Evolutionary conservation across 2,113 vertebrate genomes (phyloP), one percentile per base, ranked within the genome.

Genomic region (Elachura formosa): DNA sequence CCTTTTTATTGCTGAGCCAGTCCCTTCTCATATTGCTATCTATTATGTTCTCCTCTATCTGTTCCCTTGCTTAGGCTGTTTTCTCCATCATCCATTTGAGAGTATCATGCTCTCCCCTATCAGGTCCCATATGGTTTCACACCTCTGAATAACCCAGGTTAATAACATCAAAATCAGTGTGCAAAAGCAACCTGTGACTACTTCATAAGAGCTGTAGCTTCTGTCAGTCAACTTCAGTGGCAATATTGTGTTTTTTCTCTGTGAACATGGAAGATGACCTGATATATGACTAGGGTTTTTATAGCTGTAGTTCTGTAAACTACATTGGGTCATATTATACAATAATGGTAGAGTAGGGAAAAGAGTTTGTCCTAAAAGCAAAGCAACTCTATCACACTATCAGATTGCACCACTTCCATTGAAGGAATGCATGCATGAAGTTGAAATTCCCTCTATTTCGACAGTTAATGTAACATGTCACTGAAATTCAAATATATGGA

Each of bases 381-480:
- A 63, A 94, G 40, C 43, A 72, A 26, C 20, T 92, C 48, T 72
- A 29, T 55, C 41, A 62, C 33, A 80, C 5, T 67, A 11, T 79
- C 59, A 92, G 55, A 82, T 67, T 41, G 54, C 21, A 24, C 12
- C 33, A 22, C 38, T 73, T 40, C 33, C 54, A 25, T 58, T 80
- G 36, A 36, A 86, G 48, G 75, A 64, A 61, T 15, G 5, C 4
- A 2, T 12, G 92, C 90, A 90, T 66, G 55, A 93, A 85, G 83
- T 94, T 92, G 54, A 94, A 95, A 87, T 95, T 77, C 41, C 48
- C 66, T 91, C 48, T 93, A 71, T 96, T 97, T 95, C 90, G 89
- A 96, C 74, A 95, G 82, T 94, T 96, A 90, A 71, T 94, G 78
- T 94, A 87, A 69, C 40, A 28, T 81, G 59, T 80, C 56, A 89